phyloP scores from a whole-genome alignment of 2,888 invertebrate species.

The Cyaniris semiargus region DNA sequence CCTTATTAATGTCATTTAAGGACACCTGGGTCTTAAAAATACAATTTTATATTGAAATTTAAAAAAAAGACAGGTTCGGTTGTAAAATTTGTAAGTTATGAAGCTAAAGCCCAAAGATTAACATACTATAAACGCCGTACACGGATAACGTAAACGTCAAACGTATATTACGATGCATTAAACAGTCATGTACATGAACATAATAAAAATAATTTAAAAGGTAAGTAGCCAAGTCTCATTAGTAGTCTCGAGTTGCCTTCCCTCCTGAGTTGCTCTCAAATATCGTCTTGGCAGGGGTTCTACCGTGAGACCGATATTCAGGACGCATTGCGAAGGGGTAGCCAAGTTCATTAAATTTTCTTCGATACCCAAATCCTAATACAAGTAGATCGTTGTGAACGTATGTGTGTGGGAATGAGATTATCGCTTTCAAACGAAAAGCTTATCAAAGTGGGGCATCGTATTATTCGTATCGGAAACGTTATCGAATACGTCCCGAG shows the following conservation, averaged over 20 bases:
- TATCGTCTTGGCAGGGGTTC: not conserved
- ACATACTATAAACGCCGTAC: not conserved
- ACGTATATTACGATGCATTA: not conserved
- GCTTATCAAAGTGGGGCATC: constrained; percentile 45
- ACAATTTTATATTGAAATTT: not conserved
- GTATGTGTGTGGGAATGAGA: constrained; percentile 24
- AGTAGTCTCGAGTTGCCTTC: not conserved
- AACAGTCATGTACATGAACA: not conserved
- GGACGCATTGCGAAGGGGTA: not conserved
- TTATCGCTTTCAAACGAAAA: not conserved
- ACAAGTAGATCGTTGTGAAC: not conserved
- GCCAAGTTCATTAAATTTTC: not conserved
- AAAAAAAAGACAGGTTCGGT: not conserved
- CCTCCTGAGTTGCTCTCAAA: not conserved
- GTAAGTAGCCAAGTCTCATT: not conserved
- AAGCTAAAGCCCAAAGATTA: not conserved
- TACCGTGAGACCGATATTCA: not conserved
- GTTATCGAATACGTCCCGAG: constrained; percentile 7
- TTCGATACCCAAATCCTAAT: not conserved
- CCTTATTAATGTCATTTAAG: not conserved
- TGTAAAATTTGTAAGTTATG: constrained; percentile 8
- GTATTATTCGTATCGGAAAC: constrained; percentile 11
- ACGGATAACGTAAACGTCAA: not conserved
- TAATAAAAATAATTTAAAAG: not conserved
- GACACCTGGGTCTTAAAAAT: not conserved